Conservation (phyloP, 2,888 invertebrate genomes). For the Aproaerema taeniolella region DNA sequence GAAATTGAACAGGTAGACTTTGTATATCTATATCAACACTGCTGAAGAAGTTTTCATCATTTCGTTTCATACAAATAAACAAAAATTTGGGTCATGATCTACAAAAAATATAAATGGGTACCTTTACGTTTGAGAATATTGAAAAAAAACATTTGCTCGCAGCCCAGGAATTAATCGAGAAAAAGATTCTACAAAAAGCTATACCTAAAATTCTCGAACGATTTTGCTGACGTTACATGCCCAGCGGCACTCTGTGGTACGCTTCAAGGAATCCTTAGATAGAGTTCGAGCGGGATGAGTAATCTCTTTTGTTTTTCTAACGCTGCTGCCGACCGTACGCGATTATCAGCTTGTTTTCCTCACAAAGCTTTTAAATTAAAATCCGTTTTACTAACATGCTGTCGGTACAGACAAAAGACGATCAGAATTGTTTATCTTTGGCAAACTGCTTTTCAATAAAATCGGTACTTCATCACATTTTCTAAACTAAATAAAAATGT, state of each 20-base stretch:
- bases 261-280: conserved; percentile 68
- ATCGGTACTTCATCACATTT: too few species aligned
- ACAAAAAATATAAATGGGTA: too few species aligned
- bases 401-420: conserved; percentile 4
- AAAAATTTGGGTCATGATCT: too few species aligned
- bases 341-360: conserved; percentile 61
- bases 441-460: conserved; percentile 7
- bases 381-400: conserved; percentile 16
- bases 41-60: too few species aligned
- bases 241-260: conserved; percentile 42
- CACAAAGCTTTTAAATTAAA: conserved; percentile 36
- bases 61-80: too few species aligned
- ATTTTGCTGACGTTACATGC: conserved; percentile 51
- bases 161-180: too few species aligned
- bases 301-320: conserved; percentile 76
- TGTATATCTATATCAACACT: too few species aligned
- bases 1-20: too few species aligned
- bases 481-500: too few species aligned
- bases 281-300: conserved; percentile 74
- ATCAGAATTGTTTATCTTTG: conserved; percentile 4
- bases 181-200: too few species aligned
- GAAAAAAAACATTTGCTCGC: not conserved
- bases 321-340: conserved; percentile 37
- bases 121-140: too few species aligned
- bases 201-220: not conserved